Percentiles rank a stretch among this genome's conserved stretches.
Evolutionary conservation across 2,113 vertebrate genomes (phyloP).

Genomic region (Microcebus ravelobensis): DNA sequence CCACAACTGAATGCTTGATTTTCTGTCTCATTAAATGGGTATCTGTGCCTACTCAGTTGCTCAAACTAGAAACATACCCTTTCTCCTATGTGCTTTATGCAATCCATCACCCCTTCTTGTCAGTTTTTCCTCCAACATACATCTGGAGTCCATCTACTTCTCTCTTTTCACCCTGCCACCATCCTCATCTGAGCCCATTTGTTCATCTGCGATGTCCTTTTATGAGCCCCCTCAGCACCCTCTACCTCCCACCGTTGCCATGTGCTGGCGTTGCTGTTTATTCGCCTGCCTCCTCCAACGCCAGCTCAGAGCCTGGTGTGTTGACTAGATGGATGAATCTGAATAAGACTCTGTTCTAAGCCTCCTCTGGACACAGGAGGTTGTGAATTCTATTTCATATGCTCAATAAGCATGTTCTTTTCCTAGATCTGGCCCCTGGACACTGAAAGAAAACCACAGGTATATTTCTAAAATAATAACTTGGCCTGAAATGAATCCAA

Average conservation of each 20-base stretch:
- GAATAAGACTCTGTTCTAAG: background rate
- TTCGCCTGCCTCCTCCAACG: background rate
- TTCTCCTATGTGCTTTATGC: background rate
- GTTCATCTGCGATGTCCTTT: background rate
- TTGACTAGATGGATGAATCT: background rate
- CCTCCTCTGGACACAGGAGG: background rate
- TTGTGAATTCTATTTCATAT: background rate
- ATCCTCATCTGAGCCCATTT: background rate
- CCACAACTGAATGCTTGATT: background rate
- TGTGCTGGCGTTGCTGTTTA: background rate
- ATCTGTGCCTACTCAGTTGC: background rate
- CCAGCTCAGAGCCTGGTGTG: background rate
- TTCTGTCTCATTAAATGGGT: background rate
- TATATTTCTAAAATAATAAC: background rate
- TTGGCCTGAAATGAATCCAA: constrained; percentile 22
- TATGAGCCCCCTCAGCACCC: background rate
- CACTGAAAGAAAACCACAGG: background rate
- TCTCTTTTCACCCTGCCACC: background rate
- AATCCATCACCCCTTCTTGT: background rate
- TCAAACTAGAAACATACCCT: background rate
- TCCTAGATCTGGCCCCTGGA: background rate
- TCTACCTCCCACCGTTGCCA: background rate
- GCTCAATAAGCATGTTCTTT: background rate
- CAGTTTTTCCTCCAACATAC: background rate
- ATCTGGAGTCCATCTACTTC: background rate